Evolutionary conservation across 2,797 vertebrate genomes (phyloP).

Genomic region (Sebastes baramenuke): DNA sequence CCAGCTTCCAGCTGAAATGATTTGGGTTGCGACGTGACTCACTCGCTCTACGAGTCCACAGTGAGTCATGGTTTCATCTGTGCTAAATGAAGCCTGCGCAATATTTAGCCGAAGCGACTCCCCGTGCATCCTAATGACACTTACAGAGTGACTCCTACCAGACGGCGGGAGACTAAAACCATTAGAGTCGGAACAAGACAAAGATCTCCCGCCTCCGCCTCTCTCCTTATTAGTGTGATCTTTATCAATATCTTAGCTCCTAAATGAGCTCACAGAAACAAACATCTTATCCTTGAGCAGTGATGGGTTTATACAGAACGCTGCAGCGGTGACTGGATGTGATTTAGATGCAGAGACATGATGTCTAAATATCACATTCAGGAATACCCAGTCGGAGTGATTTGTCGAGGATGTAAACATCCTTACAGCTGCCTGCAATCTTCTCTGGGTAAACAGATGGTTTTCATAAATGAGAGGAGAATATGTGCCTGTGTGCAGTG

Average conservation of each 20-base stretch:
- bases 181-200: constrained; percentile 45
- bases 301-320: background rate
- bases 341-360: background rate
- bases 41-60: constrained; percentile 45
- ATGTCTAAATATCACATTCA: background rate
- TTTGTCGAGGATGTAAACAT: constrained; percentile 5
- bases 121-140: constrained; percentile 60
- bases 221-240: constrained; percentile 11
- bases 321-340: background rate
- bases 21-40: constrained; percentile 49
- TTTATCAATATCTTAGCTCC: constrained; percentile 20
- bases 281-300: background rate
- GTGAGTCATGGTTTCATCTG: constrained; percentile 64
- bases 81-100: constrained; percentile 69
- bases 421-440: background rate
- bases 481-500: background rate
- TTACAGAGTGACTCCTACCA: constrained; percentile 52
- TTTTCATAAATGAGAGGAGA: background rate
- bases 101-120: constrained; percentile 64
- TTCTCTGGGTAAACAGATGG: background rate
- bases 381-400: background rate
- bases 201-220: constrained; percentile 33
- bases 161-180: constrained; percentile 49
- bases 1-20: constrained; percentile 32
- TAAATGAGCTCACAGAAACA: constrained; percentile 31